These are phyloP conservation scores for Drosophila nigricruria DNA, from an alignment of 2,888 invertebrate species.

Conservation along the genomic window DNA sequence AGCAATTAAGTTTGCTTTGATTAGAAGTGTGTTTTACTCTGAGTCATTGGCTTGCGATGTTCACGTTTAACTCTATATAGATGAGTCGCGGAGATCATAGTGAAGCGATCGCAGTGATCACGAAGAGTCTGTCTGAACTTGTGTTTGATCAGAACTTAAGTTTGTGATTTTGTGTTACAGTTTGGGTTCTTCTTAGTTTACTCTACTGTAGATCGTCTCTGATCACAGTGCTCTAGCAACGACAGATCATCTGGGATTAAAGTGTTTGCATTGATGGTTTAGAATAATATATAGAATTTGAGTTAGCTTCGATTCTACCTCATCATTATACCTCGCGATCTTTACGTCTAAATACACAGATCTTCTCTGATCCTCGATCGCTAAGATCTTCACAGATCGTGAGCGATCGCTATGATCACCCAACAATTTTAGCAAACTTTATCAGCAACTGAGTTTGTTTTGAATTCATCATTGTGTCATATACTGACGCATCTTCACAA, in stretches of 20 bases:
- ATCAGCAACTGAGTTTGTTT: neutral
- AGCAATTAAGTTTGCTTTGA: neutral
- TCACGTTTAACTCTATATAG: neutral
- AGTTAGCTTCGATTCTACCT: neutral
- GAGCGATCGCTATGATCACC: neutral
- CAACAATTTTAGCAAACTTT: neutral
- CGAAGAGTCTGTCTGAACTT: neutral
- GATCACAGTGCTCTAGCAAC: neutral
- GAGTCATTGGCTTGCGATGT: neutral
- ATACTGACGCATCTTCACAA: conserved; percentile 16
- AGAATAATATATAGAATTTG: neutral
- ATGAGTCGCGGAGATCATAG: neutral
- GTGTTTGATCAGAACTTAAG: neutral
- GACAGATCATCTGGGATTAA: neutral
- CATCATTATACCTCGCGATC: neutral
- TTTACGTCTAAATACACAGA: neutral
- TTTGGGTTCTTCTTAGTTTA: no score
- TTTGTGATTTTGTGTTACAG: neutral
- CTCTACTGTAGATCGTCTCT: neutral
- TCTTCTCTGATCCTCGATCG: neutral
- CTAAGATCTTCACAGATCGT: neutral
- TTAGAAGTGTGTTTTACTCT: neutral
- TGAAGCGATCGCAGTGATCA: neutral
- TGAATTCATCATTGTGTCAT: neutral
- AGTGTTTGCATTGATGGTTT: neutral